Conservation (phyloP, 2,797 vertebrate genomes). For the Anguilla obscura region DNA sequence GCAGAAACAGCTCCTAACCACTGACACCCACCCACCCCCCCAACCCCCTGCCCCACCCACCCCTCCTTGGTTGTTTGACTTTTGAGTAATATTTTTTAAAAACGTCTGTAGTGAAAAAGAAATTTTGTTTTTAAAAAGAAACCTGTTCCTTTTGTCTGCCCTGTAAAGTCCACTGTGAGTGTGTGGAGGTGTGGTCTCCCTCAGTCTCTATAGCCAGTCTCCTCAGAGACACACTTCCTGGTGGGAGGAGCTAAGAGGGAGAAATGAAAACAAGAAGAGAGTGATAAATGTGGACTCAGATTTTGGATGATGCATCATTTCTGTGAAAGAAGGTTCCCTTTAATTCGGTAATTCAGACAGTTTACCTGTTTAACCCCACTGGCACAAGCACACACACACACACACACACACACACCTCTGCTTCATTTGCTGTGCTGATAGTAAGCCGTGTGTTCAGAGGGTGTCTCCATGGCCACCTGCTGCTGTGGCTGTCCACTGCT, state of each 20-base stretch:
- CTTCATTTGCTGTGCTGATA: conserved; percentile 92
- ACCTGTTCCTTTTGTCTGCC: conserved; percentile 35
- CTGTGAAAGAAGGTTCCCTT: neutral
- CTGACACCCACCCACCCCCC: conserved; percentile 18
- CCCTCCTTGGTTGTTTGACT: conserved; percentile 35
- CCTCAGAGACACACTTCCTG: conserved; percentile 12
- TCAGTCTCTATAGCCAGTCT: neutral
- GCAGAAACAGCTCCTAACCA: conserved; percentile 32
- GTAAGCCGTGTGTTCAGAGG: conserved; percentile 85
- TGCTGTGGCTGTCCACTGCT: conserved; percentile 80
- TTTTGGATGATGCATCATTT: neutral
- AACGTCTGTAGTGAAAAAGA: conserved; percentile 21
- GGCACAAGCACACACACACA: conserved; percentile 41
- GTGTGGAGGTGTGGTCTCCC: neutral
- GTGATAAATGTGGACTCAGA: neutral
- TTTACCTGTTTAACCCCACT: neutral
- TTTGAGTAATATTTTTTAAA: conserved; percentile 25
- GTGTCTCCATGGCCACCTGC: conserved; percentile 83
- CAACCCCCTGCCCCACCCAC: conserved; percentile 7
- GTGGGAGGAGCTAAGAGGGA: neutral
- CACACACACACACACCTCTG: conserved; percentile 58
- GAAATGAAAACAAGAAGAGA: neutral
- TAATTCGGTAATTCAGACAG: neutral
- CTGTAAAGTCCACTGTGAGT: conserved; percentile 21
- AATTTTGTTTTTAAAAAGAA: conserved; percentile 31